Base-by-base conservation (phyloP, 2,113 vertebrate species). In the Cariama cristata region DNA sequence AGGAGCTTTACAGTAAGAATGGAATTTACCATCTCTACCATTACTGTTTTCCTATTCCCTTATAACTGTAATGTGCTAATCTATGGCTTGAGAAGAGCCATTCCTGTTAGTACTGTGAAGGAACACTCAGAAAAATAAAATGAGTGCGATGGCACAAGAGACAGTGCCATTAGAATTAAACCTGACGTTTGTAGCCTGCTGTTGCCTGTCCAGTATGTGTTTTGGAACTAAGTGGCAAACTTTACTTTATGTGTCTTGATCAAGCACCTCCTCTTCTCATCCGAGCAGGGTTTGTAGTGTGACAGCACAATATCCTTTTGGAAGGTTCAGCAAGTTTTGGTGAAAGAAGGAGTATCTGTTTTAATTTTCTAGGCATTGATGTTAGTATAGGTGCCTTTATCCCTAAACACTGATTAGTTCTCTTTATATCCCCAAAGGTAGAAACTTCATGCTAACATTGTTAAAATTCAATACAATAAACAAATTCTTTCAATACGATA, bases 61-160 rank as follows among this genome's bases (percentile, higher is more conserved):
- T 42, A 42, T 4, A 69, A 9, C 7, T 33, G 12, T n/a, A 42
- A 18, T 3, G 13, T 75, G 52, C 52, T 21, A 9, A 63, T 22
- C 44, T 38, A 1, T 35, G 50, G 30, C 40, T 83, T 42, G 59
- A 55, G 77, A 55, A 69, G 62, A 93, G 42, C 4, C 5, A 4
- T 35, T 86, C 24, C 63, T 90, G 14, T 22, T 79, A 79, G 55
- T 14, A 12, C 38, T 60, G 24, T 28, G n/a, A 88, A 64, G 50
- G 86, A 77, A 52, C 4, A 47, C 28, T 66, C n/a, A 26, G n/a
- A 30, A 91, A 66, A 90, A 73, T 15, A 66, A 18, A 76, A 62
- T 18, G 9, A 38, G 40, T 30, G 26, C 0, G 0, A 22, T 35
- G 50, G 16, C 28, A 38, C 20, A 42, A 32, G 72, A 50, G 15